phyloP scores from a whole-genome alignment of 2,113 vertebrate genomes.

The Datnioides undecimradiatus region DNA sequence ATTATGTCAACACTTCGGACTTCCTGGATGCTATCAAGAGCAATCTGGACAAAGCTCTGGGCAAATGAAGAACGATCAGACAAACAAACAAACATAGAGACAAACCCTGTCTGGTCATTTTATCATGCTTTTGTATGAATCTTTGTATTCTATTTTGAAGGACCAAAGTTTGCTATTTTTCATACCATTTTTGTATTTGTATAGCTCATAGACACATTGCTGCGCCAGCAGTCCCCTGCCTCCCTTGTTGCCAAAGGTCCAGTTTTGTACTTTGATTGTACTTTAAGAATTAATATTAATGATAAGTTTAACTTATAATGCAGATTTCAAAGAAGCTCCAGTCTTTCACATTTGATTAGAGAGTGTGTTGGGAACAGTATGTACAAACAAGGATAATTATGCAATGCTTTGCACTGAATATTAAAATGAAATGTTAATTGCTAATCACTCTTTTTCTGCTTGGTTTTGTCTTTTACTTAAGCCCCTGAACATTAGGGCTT shows the following conservation, averaged over 20 bases:
- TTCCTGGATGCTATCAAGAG: conserved; percentile 94
- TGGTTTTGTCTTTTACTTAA: not conserved
- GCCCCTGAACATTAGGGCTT: not conserved
- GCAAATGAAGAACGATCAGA: conserved; percentile 80
- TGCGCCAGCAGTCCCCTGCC: conserved; percentile 8
- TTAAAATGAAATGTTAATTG: not conserved
- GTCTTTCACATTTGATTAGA: conserved; percentile 16
- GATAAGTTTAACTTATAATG: conserved; percentile 22
- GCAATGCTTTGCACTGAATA: conserved; percentile 2
- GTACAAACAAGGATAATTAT: conserved; percentile 10
- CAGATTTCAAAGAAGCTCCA: not conserved
- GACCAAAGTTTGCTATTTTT: conserved; percentile 25
- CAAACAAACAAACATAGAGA: not conserved
- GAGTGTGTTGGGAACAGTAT: not conserved
- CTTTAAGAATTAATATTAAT: conserved; percentile 14
- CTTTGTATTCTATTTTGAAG: conserved; percentile 41
- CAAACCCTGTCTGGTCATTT: conserved; percentile 36
- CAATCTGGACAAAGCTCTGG: conserved; percentile 91
- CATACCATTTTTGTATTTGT: conserved; percentile 44
- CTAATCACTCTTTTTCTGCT: not conserved
- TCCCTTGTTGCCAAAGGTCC: not conserved
- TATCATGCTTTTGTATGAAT: conserved; percentile 37
- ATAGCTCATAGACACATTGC: not conserved
- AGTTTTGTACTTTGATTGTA: conserved; percentile 35
- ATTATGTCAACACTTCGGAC: conserved; percentile 94